A percentile compares a stretch with the other conserved stretches of the same genome.
Evolutionary conservation across 2,888 invertebrate genomes (phyloP).

Genomic region (Dusona sp.): DNA sequence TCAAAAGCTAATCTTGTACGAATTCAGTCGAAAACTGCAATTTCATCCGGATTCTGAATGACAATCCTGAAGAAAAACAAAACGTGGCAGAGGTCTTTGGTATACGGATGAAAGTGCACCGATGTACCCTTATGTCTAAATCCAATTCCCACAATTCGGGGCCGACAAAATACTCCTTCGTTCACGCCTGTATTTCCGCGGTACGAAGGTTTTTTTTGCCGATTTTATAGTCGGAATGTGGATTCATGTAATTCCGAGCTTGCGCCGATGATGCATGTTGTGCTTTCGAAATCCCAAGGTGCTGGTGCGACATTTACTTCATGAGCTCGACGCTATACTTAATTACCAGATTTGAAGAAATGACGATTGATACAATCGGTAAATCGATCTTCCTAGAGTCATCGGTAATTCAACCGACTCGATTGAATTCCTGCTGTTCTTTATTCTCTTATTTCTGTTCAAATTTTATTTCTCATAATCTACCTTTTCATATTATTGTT

Average conservation of each 20-base stretch:
- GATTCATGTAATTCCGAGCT: slow-evolving; percentile 81
- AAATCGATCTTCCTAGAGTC: slow-evolving; percentile 58
- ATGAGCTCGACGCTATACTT: slow-evolving; percentile 74
- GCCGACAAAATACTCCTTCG: slow-evolving; percentile 43
- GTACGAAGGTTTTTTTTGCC: slow-evolving; percentile 30
- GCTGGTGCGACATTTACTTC: slow-evolving; percentile 81
- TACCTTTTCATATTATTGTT: slow-evolving; percentile 41
- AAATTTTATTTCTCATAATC: slow-evolving; percentile 64
- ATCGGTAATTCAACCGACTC: slow-evolving; percentile 70
- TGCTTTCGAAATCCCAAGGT: slow-evolving; percentile 84
- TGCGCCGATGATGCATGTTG: slow-evolving; percentile 85
- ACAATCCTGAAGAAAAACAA: slow-evolving; percentile 16
- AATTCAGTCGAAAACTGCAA: slow-evolving; percentile 40
- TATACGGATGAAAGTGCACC: slow-evolving; percentile 57
- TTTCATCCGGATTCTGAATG: slow-evolving; percentile 50
- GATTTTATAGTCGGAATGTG: slow-evolving; percentile 57
- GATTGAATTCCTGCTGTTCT: slow-evolving; percentile 35
- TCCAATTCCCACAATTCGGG: slow-evolving; percentile 52
- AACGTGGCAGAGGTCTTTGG: not conserved
- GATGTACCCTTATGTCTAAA: slow-evolving; percentile 58
- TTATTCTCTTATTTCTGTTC: not conserved
- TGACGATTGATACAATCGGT: slow-evolving; percentile 73
- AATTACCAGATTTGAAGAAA: slow-evolving; percentile 56
- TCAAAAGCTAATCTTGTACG: slow-evolving; percentile 38
- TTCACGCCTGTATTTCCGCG: slow-evolving; percentile 14